Percentiles rank a stretch among this genome's conserved stretches.
These are phyloP conservation scores for Pungitius pungitius DNA, from an alignment of 2,113 vertebrate genomes.

Conservation along the genomic window DNA sequence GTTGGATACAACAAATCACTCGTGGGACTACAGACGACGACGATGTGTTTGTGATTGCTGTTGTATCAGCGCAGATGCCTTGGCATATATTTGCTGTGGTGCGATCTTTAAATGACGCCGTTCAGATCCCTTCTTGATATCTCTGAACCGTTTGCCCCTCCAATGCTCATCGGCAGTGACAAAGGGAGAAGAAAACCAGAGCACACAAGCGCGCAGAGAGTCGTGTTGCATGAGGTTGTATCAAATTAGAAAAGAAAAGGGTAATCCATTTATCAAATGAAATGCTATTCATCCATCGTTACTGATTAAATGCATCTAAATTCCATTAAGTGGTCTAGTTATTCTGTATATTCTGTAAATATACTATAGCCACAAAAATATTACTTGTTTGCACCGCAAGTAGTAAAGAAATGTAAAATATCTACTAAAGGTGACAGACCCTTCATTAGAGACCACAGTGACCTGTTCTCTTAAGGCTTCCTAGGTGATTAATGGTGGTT, in stretches of 20 bases:
- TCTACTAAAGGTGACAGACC: constrained; percentile 3
- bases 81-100: constrained; percentile 56
- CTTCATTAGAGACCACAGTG: constrained; percentile 38
- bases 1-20: constrained; percentile 68
- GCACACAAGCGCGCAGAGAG: not conserved
- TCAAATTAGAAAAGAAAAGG: constrained; percentile 36
- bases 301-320: constrained; percentile 27
- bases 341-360: not conserved
- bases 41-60: constrained; percentile 70
- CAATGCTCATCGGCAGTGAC: constrained; percentile 61
- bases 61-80: constrained; percentile 47
- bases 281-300: constrained; percentile 34
- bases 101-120: constrained; percentile 54
- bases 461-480: constrained; percentile 6
- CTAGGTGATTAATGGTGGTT: not conserved
- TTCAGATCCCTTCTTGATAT: constrained; percentile 62
- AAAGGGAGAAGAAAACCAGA: constrained; percentile 66
- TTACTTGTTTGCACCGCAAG: not conserved
- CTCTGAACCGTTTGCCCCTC: constrained; percentile 63
- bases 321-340: constrained; percentile 26
- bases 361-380: not conserved
- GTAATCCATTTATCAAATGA: constrained; percentile 43
- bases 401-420: not conserved
- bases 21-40: constrained; percentile 67
- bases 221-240: not conserved